Evolutionary conservation across 64 coral and sea anemone species (phyloP).

Genomic region (Cladopsammia gracilis): DNA sequence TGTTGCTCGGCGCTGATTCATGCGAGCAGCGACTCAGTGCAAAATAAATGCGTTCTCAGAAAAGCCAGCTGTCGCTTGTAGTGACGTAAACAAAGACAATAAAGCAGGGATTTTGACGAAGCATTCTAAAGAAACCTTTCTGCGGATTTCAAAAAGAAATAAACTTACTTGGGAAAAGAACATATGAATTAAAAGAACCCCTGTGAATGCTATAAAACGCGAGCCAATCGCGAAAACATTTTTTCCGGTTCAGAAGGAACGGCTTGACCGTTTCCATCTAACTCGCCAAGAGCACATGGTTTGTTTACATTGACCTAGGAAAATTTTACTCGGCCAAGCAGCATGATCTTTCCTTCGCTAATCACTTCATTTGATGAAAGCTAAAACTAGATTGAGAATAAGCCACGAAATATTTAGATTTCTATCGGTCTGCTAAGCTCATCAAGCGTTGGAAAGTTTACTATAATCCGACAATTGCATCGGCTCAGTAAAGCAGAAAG

Average conservation of each 20-base stretch:
- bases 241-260: not conserved
- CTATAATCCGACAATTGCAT: slow-evolving; percentile 3
- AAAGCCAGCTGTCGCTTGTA: slow-evolving; percentile 35
- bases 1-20: not conserved
- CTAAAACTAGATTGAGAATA: not conserved
- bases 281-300: slow-evolving; percentile 25
- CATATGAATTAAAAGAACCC: not conserved
- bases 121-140: slow-evolving; percentile 1
- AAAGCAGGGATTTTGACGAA: slow-evolving; percentile 20
- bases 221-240: not conserved
- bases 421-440: not conserved
- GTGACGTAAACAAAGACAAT: slow-evolving; percentile 52
- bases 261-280: not conserved
- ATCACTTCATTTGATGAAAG: not conserved
- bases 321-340: not conserved
- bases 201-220: not conserved
- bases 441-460: not conserved
- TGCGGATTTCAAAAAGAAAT: not conserved
- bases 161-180: not conserved
- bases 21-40: not conserved
- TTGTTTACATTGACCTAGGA: slow-evolving; percentile 67
- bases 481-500: slow-evolving; percentile 28
- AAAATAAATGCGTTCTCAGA: slow-evolving; percentile 12
- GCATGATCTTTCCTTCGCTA: slow-evolving; percentile 20
- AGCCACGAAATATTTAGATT: not conserved